A percentile compares a stretch with the other conserved stretches of the same genome.
These are phyloP conservation scores for Diadromus collaris DNA, from an alignment of 2,888 invertebrate genomes.

Conservation along the genomic window DNA sequence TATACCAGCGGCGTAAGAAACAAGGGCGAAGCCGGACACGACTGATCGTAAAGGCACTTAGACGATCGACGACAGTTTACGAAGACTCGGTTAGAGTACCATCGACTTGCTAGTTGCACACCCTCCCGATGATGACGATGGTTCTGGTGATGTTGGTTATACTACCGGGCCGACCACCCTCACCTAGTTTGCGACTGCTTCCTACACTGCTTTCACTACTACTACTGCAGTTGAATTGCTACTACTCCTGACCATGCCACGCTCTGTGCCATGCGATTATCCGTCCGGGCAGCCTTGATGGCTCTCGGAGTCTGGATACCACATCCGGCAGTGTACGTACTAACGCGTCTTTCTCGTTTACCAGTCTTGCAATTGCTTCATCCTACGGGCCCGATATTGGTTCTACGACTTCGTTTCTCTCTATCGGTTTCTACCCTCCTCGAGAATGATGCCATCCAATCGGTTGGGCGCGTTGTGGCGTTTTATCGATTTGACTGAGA, in stretches of 20 bases:
- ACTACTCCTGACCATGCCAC: not conserved
- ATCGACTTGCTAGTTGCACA: constrained; percentile 26
- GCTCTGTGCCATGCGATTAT: constrained; percentile 2
- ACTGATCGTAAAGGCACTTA: constrained; percentile 45
- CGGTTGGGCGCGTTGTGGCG: not conserved
- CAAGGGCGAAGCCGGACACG: constrained; percentile 3
- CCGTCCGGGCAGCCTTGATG: constrained; percentile 10
- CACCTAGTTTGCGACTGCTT: constrained; percentile 27
- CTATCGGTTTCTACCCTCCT: constrained; percentile 2
- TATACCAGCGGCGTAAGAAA: not conserved
- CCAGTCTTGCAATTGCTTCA: constrained; percentile 14
- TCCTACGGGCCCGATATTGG: constrained; percentile 3
- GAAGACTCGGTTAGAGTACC: constrained; percentile 35
- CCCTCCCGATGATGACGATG: constrained; percentile 19
- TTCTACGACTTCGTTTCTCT: not conserved
- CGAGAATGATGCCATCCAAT: not conserved
- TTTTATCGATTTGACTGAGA: not conserved
- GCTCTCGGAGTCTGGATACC: constrained; percentile 3
- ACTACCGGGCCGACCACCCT: not conserved
- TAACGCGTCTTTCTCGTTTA: constrained; percentile 31
- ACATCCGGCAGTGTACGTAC: not conserved
- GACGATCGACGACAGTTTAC: constrained; percentile 37
- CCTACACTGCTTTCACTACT: not conserved
- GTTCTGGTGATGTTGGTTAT: constrained; percentile 31
- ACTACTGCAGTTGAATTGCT: constrained; percentile 3